phyloP scores from a whole-genome alignment of 2,888 invertebrate genomes.

The Branchellion lobata region DNA sequence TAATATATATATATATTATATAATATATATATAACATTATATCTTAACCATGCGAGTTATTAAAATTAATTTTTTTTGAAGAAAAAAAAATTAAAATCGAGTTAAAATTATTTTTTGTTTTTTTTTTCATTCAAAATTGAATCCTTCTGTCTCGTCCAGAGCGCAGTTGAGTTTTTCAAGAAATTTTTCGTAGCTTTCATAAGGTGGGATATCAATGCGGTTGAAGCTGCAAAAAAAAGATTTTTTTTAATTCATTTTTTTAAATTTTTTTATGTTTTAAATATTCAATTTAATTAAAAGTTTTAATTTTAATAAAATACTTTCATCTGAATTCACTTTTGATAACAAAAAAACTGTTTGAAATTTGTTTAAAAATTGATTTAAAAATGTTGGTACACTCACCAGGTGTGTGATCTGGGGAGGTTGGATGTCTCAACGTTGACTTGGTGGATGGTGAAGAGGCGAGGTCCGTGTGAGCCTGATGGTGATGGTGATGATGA shows the following conservation, averaged over 20 bases:
- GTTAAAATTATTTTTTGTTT: background rate
- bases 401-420: conserved; percentile 94
- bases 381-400: conserved; percentile 41
- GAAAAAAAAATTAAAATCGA: background rate
- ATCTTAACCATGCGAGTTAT: too few relatives aligned
- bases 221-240: conserved; percentile 70
- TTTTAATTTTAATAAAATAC: too few relatives aligned
- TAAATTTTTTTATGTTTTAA: background rate
- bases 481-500: conserved; percentile 71
- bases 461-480: conserved; percentile 86
- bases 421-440: conserved; percentile 88
- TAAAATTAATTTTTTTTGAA: too few relatives aligned
- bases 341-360: background rate
- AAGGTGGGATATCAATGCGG: conserved; percentile 90
- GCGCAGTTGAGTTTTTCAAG: conserved; percentile 92
- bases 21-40: too few relatives aligned
- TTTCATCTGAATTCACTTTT: too few relatives aligned
- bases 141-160: conserved; percentile 95
- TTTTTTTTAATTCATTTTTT: conserved; percentile 17
- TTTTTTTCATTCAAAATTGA: conserved; percentile 89
- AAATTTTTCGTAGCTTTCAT: conserved; percentile 83
- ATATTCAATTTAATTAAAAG: background rate
- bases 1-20: too few relatives aligned
- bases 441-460: conserved; percentile 91
- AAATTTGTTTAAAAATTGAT: background rate